Base-by-base conservation (phyloP, 2,888 invertebrate species). In the Drosophila buzzatii region DNA sequence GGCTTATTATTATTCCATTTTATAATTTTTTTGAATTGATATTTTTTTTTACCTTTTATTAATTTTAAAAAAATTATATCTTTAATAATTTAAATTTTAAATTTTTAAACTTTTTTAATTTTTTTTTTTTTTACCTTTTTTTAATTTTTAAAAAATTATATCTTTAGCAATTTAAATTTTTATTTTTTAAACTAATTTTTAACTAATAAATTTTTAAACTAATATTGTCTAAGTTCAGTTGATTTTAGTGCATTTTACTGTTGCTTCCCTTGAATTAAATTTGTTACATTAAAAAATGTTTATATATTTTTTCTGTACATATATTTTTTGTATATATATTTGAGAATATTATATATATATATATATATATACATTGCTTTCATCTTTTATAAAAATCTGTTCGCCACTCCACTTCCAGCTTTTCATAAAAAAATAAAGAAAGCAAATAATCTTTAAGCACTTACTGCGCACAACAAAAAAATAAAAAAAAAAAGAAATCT, bases 361-460 rank as follows among this genome's bases (percentile, higher is more conserved):
- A 18, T 18, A n/a, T 33, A 12, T 33, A n/a, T 49, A n/a, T 33
- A 9, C 16, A 18, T 20, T 52, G 16, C 52, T 35, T 35, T 52
- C 52, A 52, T 52, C 37, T 52, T 37, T 41, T n/a, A n/a, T 55
- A n/a, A n/a, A n/a, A 41, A 39, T 41, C 39, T 16, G 9, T 18
- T 41, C n/a, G n/a, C 3, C 2, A 9, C 12, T 31, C 55, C 7
- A 23, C 53, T 53, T 37, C 0, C 27, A 27, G 23, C 23, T 16
- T 52, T 52, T 14, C 35, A 33, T 35, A 35, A 52, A 37, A 33
- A 12, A 33, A 33, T 18, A 35, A 35, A 45, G 14, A 14, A 52
- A 27, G 7, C n/a, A 53, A 39, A 53, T 53, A 53, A 53, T 53
- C 37, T 53, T 37, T n/a, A 53, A 39, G 23, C 37, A 53, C 23